Conservation (phyloP, 2,797 vertebrate species). For the Poeciliopsis gracilis region DNA sequence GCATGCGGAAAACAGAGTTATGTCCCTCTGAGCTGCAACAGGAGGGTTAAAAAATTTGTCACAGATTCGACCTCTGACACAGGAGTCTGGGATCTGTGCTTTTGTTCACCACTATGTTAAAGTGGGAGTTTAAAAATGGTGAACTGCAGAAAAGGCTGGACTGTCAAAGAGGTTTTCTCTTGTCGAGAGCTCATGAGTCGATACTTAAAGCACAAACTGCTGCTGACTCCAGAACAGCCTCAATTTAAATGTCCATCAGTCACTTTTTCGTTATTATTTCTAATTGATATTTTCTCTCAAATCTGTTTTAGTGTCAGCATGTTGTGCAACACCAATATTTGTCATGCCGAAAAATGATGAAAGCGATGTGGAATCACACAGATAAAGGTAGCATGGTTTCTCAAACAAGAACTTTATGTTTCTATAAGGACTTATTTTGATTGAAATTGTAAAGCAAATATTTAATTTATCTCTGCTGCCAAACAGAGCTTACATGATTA, state of each 20-base stretch:
- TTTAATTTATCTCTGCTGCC: not conserved
- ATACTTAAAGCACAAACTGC: not conserved
- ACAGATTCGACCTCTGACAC: constrained; percentile 63
- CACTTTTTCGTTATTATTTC: not conserved
- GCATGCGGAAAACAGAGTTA: constrained; percentile 79
- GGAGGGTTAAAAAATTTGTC: constrained; percentile 57
- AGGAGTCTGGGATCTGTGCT: constrained; percentile 52
- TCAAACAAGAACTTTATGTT: not conserved
- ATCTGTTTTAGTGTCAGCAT: not conserved
- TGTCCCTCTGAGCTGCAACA: constrained; percentile 65
- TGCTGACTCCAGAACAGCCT: not conserved
- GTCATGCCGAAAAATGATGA: not conserved
- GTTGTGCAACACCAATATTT: not conserved
- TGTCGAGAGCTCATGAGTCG: not conserved
- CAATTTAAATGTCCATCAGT: not conserved
- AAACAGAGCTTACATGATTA: not conserved
- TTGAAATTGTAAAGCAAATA: not conserved
- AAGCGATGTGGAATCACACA: not conserved
- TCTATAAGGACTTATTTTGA: not conserved
- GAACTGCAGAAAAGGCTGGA: constrained; percentile 14
- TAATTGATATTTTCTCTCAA: not conserved
- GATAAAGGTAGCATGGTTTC: not conserved
- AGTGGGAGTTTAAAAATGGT: constrained; percentile 17
- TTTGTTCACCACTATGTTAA: constrained; percentile 32
- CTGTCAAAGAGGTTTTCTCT: not conserved